A percentile compares a stretch with the other conserved stretches of the same genome.
Evolutionary conservation across 2,888 invertebrate species (phyloP).

Genomic region (Sarcophaga variegata): DNA sequence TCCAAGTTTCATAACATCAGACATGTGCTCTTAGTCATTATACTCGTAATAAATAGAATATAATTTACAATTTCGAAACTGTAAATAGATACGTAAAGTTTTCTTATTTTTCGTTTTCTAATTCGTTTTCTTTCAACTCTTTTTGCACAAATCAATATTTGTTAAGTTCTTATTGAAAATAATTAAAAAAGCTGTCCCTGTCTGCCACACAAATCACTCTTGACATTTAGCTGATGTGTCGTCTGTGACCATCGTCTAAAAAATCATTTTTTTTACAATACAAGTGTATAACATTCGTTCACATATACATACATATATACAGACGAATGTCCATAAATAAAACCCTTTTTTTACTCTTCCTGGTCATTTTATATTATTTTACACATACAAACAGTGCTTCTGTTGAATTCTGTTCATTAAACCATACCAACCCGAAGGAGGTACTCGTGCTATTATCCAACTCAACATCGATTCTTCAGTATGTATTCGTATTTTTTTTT

Average conservation of each 20-base stretch:
- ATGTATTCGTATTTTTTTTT: conserved; percentile 36
- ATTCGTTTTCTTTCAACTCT: neutral
- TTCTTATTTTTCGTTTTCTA: neutral
- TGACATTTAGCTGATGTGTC: neutral
- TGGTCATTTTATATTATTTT: conserved; percentile 43
- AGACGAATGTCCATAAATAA: conserved; percentile 14
- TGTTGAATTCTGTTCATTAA: conserved; percentile 33
- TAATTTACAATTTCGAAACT: too few species aligned
- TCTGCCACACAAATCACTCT: conserved; percentile 29
- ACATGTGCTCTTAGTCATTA: too few species aligned
- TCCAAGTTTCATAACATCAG: too few species aligned
- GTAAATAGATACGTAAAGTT: too few species aligned
- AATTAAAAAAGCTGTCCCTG: conserved; percentile 41
- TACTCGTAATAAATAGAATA: too few species aligned
- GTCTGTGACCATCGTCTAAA: conserved; percentile 9
- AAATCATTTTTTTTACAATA: conserved; percentile 7
- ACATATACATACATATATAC: too few species aligned
- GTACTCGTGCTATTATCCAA: conserved; percentile 18
- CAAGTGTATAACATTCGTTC: conserved; percentile 15
- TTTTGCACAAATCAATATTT: neutral
- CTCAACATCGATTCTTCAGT: conserved; percentile 23
- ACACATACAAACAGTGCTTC: conserved; percentile 19
- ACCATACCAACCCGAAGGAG: conserved; percentile 24
- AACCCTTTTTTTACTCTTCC: conserved; percentile 50
- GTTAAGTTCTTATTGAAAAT: conserved; percentile 33